Evolutionary conservation across 1,140 invertebrate species (phyloP), one percentile per base, ranked within the genome.

Genomic region (Spodoptera frugiperda): DNA sequence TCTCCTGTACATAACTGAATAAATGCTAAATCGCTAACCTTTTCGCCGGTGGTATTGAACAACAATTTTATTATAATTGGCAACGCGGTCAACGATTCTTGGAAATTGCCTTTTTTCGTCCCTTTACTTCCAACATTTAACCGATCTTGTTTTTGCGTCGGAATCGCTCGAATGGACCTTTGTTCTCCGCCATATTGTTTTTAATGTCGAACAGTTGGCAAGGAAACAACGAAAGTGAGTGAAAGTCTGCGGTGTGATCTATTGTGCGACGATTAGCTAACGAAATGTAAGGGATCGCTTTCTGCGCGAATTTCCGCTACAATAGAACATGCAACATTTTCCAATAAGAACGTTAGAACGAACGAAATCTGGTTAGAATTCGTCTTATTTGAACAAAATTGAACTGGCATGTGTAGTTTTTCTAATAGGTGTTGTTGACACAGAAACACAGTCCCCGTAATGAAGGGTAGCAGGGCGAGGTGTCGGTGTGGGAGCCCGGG

Each of bases 51-150:
- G 80, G 88, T 91, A 89, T 91, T 91, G 88, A 91, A 87, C 84
- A 87, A 86, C 86, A 85, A 88, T 91, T 91, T 91, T 91, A 90
- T 89, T 89, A 93, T 92, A 93, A 92, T 92, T 91, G 91, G 87
- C 86, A 84, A 81, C 63, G 85, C 90, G 89, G 89, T 90, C 87
- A 89, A 89, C 87, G 86, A 78, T 92, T 91, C 90, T 90, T 86
- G 86, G 89, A 92, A 93, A 88, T 88, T 78, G 84, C 67, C 77
- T 84, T 85, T 91, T 73, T 89, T 84, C 80, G 80, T 76, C 78
- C 77, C 78, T 89, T 89, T 90, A 88, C 88, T 91, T 82, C 84
- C 77, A 89, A 87, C 85, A 85, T 88, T 90, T 82, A 84, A 81
- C 76, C 85, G 88, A 89, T 93, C 87, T 91, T 82, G 86, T 91